A percentile compares a stretch with the other conserved stretches of the same genome.
These are phyloP conservation scores for Deladenus siricidicola DNA, from an alignment of 2,888 invertebrate species.

Conservation along the genomic window DNA sequence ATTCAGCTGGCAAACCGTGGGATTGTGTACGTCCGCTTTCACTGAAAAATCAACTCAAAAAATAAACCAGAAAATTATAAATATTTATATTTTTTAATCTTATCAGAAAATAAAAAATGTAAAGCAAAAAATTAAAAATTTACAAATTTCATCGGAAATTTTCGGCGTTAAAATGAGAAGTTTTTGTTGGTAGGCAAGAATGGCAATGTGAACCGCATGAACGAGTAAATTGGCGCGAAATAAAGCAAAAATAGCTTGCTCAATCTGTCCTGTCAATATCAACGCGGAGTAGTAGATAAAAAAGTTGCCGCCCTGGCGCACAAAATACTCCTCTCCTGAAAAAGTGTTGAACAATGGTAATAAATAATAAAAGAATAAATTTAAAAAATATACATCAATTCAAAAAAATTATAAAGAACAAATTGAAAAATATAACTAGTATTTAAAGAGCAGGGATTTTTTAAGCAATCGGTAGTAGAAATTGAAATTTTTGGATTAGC, in stretches of 20 bases:
- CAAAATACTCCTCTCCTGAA: slow-evolving; percentile 49
- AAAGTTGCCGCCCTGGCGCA: slow-evolving; percentile 37
- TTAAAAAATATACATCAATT: no score
- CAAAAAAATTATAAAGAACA: no score
- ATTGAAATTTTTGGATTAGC: no score
- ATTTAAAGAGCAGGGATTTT: no score
- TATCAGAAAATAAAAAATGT: no score
- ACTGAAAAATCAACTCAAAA: slow-evolving; percentile 29
- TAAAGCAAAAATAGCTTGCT: slow-evolving; percentile 44
- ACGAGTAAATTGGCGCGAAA: slow-evolving; percentile 19
- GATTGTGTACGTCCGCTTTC: slow-evolving; percentile 31
- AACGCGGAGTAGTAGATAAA: slow-evolving; percentile 45
- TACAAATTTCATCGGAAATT: slow-evolving; percentile 32
- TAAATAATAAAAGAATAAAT: no score
- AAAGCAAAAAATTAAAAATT: neutral
- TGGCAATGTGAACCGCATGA: slow-evolving; percentile 47
- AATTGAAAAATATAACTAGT: no score
- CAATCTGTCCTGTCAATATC: slow-evolving; percentile 47
- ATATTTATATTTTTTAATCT: no score
- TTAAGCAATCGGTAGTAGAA: no score
- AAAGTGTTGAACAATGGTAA: neutral
- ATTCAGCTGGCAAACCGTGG: slow-evolving; percentile 41
- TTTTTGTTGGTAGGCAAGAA: slow-evolving; percentile 36
- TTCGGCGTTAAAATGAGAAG: slow-evolving; percentile 31
- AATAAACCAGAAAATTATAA: neutral